A percentile compares a stretch with the other conserved stretches of the same genome.
These are phyloP conservation scores for Argyresthia albistria DNA, from an alignment of 2,888 invertebrate species.

Conservation along the genomic window DNA sequence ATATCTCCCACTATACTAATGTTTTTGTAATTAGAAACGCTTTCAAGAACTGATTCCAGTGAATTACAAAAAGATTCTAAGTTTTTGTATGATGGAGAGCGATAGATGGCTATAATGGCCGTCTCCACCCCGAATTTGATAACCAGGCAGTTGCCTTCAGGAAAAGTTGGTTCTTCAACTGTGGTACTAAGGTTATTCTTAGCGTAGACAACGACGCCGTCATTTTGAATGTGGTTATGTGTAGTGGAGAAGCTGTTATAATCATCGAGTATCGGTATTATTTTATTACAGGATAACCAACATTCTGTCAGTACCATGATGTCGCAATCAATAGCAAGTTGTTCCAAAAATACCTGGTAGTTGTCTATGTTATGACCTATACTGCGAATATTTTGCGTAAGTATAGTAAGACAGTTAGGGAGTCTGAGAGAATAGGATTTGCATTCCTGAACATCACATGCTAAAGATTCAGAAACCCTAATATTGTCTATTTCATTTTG, in stretches of 20 bases:
- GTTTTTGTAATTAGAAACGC: no score
- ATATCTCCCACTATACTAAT: no score
- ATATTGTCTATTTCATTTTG: neutral
- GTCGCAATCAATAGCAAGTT: neutral
- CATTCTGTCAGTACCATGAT: conserved; percentile 1
- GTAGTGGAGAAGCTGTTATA: neutral
- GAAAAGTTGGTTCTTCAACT: no score
- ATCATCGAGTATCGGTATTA: neutral
- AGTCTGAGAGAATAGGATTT: neutral
- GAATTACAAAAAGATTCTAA: no score
- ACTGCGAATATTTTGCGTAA: neutral
- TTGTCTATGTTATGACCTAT: neutral
- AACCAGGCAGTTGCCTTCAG: no score
- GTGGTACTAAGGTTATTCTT: no score
- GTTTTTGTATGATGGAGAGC: no score
- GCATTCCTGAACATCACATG: conserved; percentile 1
- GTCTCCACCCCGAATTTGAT: no score
- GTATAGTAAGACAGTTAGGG: neutral
- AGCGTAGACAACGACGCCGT: no score
- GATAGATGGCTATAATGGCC: no score
- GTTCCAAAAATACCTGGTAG: neutral
- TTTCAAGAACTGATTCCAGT: no score
- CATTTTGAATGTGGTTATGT: no score
- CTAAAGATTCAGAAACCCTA: neutral
- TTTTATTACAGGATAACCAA: conserved; percentile 1